Evolutionary conservation across 2,888 invertebrate genomes (phyloP).

Genomic region (Steinernema carpocapsae): DNA sequence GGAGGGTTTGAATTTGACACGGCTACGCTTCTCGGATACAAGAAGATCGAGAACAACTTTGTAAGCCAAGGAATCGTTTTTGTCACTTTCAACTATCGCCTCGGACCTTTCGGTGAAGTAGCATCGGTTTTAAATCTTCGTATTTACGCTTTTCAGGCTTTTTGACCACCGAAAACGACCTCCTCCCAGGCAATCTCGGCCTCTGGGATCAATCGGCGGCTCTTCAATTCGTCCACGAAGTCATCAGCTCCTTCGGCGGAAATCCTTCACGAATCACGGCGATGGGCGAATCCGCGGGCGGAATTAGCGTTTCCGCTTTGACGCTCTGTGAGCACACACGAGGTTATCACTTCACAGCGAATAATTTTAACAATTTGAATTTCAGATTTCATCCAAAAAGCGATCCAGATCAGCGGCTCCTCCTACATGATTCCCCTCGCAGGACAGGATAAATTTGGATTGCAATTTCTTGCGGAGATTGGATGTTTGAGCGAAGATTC

Average conservation of each 20-base stretch:
- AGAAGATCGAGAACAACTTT: slow-evolving; percentile 13
- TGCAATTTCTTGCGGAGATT: background rate
- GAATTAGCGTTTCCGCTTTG: slow-evolving; percentile 39
- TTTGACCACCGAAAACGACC: slow-evolving; percentile 35
- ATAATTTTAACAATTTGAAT: background rate
- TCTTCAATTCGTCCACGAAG: slow-evolving; percentile 40
- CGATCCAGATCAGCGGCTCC: slow-evolving; percentile 34
- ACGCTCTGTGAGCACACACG: slow-evolving; percentile 38
- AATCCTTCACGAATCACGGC: slow-evolving; percentile 36
- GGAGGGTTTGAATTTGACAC: background rate
- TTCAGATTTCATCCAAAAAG: slow-evolving; percentile 26
- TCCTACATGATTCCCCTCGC: background rate
- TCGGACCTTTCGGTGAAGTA: slow-evolving; percentile 23
- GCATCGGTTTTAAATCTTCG: too few species aligned
- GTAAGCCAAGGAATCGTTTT: slow-evolving; percentile 27
- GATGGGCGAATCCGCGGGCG: slow-evolving; percentile 45
- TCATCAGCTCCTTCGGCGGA: slow-evolving; percentile 41
- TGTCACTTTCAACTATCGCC: slow-evolving; percentile 38
- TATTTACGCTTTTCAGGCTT: slow-evolving; percentile 39
- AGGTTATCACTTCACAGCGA: background rate
- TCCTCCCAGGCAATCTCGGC: slow-evolving; percentile 43
- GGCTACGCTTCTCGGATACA: background rate
- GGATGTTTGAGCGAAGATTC: background rate
- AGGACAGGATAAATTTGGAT: background rate
- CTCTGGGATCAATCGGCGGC: slow-evolving; percentile 44